Evolutionary conservation across 35 echinoderm and acorn worm genomes (phyloP).

Genomic region (Patiria miniata): DNA sequence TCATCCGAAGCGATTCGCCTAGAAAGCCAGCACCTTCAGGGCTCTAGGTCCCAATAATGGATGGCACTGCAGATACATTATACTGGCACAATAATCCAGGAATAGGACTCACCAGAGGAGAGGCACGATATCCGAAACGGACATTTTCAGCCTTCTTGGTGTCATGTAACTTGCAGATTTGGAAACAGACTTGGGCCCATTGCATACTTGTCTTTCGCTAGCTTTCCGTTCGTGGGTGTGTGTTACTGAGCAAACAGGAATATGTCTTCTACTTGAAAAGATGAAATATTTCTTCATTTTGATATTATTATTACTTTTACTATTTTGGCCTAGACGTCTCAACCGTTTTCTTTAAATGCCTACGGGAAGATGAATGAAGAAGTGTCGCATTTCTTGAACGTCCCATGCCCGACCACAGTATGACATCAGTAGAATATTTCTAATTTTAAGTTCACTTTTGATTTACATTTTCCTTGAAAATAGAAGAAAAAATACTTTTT

Average conservation of each 20-base stretch:
- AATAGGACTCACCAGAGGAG: background rate
- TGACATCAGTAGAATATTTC: no score
- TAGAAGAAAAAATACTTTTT: no score
- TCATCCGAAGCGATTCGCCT: background rate
- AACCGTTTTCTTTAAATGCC: no score
- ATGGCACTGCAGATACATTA: background rate
- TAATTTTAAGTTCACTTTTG: no score
- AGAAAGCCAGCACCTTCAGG: background rate
- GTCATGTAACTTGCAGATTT: conserved; percentile 1
- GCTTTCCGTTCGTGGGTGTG: background rate
- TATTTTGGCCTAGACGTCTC: no score
- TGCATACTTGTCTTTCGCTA: background rate
- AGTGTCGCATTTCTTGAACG: no score
- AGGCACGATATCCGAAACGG: conserved; percentile 4
- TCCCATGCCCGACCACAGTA: no score
- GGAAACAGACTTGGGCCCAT: background rate
- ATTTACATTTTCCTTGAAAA: no score
- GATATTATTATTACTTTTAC: no score
- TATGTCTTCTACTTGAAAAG: background rate
- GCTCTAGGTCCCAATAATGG: background rate
- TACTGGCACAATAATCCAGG: background rate
- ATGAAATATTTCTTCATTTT: no score
- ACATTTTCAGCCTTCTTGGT: background rate
- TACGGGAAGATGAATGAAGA: no score
- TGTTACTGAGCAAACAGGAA: background rate